A percentile compares a stretch with the other conserved stretches of the same genome.
Conservation (phyloP, 2,113 vertebrate genomes). For the Callipepla californica region DNA sequence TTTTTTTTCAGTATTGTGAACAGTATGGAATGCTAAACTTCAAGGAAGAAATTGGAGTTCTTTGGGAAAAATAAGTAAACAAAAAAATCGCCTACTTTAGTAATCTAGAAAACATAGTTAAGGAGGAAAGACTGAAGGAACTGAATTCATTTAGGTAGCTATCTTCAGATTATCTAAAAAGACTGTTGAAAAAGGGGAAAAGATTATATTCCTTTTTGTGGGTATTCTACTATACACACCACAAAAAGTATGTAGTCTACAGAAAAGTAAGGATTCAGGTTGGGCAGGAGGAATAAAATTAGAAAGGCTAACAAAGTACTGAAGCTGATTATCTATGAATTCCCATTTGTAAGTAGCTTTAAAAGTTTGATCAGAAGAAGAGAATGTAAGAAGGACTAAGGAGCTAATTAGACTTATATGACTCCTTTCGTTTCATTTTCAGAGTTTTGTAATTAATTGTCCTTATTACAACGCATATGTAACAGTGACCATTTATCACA, state of each 20-base stretch:
- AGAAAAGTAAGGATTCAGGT: neutral
- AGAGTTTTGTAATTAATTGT: neutral
- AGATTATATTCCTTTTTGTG: rapidly evolving
- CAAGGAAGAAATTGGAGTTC: neutral
- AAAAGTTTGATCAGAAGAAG: neutral
- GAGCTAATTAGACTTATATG: neutral
- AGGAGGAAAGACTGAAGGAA: neutral
- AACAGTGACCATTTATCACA: neutral
- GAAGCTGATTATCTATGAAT: neutral
- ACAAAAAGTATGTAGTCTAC: neutral
- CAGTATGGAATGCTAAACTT: neutral
- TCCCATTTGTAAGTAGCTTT: neutral
- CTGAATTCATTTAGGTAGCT: rapidly evolving
- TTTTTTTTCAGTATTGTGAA: neutral
- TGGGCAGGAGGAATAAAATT: neutral
- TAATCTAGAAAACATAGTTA: neutral
- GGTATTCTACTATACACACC: rapidly evolving
- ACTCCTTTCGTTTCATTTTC: neutral
- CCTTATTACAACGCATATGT: neutral
- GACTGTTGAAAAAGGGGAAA: neutral
- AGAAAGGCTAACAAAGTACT: neutral
- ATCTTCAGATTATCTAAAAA: neutral
- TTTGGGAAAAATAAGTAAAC: neutral
- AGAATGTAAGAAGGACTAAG: neutral
- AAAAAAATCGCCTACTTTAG: neutral